Evolutionary conservation across 1,140 invertebrate species (phyloP), one percentile per base, ranked within the genome.

Genomic region (Drosophila virilis): DNA sequence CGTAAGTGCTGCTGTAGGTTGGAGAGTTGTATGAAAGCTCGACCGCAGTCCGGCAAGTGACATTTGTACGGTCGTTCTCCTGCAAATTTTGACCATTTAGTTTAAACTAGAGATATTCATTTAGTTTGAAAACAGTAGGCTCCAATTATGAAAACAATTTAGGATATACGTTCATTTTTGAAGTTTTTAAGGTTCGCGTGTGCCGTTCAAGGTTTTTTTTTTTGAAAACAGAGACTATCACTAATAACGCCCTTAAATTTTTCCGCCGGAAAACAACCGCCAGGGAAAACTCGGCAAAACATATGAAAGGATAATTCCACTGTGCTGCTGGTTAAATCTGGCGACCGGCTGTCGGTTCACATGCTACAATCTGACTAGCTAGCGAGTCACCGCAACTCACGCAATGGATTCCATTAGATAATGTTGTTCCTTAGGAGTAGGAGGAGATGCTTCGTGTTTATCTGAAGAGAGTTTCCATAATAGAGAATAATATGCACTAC

Each of bases 51-150:
- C 35, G 97, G 97, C 83, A 98, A 94, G 92, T 98, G 97, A 93
- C 98, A 99, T 93, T 98, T 97, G 94, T 99, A 99, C 8, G 98
- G 98, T 80, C 98, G 95, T 94, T 98, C 98, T 90, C 98, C 98
- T 99, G 94, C 38, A 95, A 28, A 28, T 28, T 28, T 28, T 28
- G 0, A 28, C 2, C 22, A 28, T 28, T 28, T 28, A 28, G 22
- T 28, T 28, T 28, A 5, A 28, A 28, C 22, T 28, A 28, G 22
- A 28, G 22, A 28, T 28, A 28, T 28, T 28, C 22, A 28, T 5
- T 28, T 28, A 28, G 22, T 28, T 28, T 28, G 22, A 95, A 17
- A 48, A 50, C 35, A 37, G 4, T 40, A 45, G 37, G 5, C n/a
- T 7, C 8, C n/a, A 37, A 8, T 5, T 15, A 7, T 40, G n/a